Percentiles rank a stretch among this genome's conserved stretches.
These are phyloP conservation scores for Scaptodrosophila lebanonensis DNA, from an alignment of 1,140 invertebrate species.

Conservation along the genomic window DNA sequence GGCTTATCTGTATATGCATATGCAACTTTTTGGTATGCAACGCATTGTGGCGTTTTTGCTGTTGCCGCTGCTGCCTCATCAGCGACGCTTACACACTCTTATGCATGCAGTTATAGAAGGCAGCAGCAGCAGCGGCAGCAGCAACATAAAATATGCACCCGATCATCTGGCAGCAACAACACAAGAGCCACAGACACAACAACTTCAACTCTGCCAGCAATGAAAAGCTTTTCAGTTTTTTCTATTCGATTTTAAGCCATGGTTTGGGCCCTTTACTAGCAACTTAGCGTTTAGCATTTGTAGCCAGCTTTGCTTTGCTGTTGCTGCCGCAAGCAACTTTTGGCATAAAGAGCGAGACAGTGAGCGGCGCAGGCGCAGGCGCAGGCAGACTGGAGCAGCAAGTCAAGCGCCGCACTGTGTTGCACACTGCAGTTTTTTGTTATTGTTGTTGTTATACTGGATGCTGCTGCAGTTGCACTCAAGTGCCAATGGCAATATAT, in stretches of 20 bases:
- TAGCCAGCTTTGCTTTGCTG: neutral
- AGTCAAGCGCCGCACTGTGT: neutral
- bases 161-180: slow-evolving; percentile 2
- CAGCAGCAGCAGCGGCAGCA: slow-evolving; percentile 34
- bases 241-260: slow-evolving; percentile 25
- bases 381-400: neutral
- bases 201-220: slow-evolving; percentile 68
- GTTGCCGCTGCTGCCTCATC: slow-evolving; percentile 35
- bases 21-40: slow-evolving; percentile 38
- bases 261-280: slow-evolving; percentile 5
- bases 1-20: slow-evolving; percentile 64
- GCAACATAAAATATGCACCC: neutral
- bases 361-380: neutral
- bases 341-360: slow-evolving; percentile 11
- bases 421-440: too few relatives aligned
- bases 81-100: slow-evolving; percentile 65
- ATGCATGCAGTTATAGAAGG: slow-evolving; percentile 29
- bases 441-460: too few relatives aligned
- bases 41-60: slow-evolving; percentile 22
- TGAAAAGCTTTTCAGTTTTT: slow-evolving; percentile 52
- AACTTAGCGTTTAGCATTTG: slow-evolving; percentile 63
- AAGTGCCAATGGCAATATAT: slow-evolving; percentile 72
- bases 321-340: slow-evolving; percentile 22
- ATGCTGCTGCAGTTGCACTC: slow-evolving; percentile 46
- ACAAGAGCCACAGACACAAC: slow-evolving; percentile 32